phyloP scores from a whole-genome alignment of 2,113 vertebrate genomes.

The Ursus arctos region DNA sequence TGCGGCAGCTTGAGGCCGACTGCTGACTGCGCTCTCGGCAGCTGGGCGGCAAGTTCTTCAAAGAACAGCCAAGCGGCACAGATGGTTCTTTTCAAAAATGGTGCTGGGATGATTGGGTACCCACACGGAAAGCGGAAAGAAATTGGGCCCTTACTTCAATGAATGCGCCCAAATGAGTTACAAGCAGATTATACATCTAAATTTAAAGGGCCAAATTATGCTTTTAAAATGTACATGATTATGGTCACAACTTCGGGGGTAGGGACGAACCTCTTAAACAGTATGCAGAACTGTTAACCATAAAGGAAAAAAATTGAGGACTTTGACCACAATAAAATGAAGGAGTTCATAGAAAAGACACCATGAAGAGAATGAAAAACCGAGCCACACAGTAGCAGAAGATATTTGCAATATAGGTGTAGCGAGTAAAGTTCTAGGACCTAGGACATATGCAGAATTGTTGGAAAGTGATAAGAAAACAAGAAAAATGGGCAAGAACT shows the following conservation, averaged over 20 bases:
- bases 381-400: not conserved
- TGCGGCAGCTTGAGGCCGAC: not conserved
- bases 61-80: not conserved
- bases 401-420: not conserved
- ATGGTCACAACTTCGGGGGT: not conserved
- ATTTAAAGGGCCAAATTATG: not conserved
- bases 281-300: not conserved
- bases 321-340: not conserved
- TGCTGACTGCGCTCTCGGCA: not conserved
- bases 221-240: conserved; percentile 7
- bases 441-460: not conserved
- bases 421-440: not conserved
- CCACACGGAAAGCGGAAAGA: not conserved
- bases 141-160: not conserved
- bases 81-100: not conserved
- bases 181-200: not conserved
- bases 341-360: not conserved
- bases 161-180: not conserved
- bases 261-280: not conserved
- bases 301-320: not conserved
- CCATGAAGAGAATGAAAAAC: conserved; percentile 18
- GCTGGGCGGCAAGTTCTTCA: not conserved
- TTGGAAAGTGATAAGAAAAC: not conserved
- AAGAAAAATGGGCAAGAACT: not conserved
- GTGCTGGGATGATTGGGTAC: not conserved